Conservation (phyloP, 2,113 vertebrate species). For the Ranitomeya variabilis region DNA sequence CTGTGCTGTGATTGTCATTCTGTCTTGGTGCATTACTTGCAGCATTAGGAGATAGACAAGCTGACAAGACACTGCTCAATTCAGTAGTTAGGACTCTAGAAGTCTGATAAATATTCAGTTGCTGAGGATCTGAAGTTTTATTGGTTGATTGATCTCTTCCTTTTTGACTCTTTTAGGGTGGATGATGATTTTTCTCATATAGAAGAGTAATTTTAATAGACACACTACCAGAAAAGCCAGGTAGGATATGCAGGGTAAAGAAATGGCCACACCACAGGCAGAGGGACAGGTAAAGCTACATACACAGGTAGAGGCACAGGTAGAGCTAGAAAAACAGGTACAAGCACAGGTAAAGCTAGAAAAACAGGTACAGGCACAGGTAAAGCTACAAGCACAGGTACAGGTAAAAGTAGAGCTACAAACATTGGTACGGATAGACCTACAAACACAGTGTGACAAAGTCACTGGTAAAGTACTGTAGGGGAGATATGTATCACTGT, state of each 20-base stretch:
- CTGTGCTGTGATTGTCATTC: constrained; percentile 79
- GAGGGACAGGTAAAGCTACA: not conserved
- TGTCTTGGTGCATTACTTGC: constrained; percentile 80
- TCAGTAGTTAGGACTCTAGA: constrained; percentile 66
- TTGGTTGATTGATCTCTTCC: constrained; percentile 65
- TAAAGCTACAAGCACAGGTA: too few relatives aligned
- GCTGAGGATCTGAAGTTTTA: constrained; percentile 61
- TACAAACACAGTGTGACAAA: too few relatives aligned
- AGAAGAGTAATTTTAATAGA: constrained; percentile 59
- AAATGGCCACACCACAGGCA: not conserved
- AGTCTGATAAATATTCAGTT: constrained; percentile 67
- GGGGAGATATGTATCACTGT: too few relatives aligned
- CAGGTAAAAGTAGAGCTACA: too few relatives aligned
- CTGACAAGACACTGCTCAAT: constrained; percentile 71
- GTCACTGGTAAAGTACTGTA: too few relatives aligned
- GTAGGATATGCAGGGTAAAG: constrained; percentile 2
- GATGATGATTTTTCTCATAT: constrained; percentile 55
- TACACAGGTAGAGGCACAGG: too few relatives aligned
- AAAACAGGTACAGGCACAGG: too few relatives aligned
- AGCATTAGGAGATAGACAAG: constrained; percentile 74
- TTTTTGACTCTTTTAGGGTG: constrained; percentile 20
- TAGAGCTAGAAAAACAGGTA: too few relatives aligned
- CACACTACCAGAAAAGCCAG: constrained; percentile 15
- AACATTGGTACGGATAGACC: too few relatives aligned
- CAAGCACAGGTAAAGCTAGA: too few relatives aligned